Percentiles rank a stretch among this genome's conserved stretches.
Evolutionary conservation across 2,888 invertebrate genomes (phyloP).

Genomic region (Drosophila limbata): DNA sequence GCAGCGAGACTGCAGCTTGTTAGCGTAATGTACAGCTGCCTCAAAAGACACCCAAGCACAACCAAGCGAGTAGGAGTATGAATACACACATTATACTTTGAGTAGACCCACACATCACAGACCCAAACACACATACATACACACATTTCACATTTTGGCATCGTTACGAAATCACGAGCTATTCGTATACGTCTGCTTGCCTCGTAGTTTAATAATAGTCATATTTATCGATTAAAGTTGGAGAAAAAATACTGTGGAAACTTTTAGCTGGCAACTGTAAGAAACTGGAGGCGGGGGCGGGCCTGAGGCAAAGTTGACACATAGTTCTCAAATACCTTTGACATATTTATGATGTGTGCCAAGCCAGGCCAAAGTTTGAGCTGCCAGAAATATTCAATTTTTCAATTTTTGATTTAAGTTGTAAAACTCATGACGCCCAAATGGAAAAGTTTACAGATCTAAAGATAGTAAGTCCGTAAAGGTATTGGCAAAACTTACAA

Average conservation of each 20-base stretch:
- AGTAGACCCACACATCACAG: slow-evolving; percentile 4
- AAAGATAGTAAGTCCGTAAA: not conserved
- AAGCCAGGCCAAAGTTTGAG: slow-evolving; percentile 43
- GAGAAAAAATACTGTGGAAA: slow-evolving; percentile 5
- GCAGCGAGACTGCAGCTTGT: slow-evolving; percentile 54
- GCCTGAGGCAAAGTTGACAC: slow-evolving; percentile 60
- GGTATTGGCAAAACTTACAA: slow-evolving; percentile 11
- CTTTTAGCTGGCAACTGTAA: slow-evolving; percentile 4
- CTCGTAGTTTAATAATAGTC: slow-evolving; percentile 49
- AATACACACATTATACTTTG: slow-evolving; percentile 14
- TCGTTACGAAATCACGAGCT: slow-evolving; percentile 50
- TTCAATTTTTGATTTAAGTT: slow-evolving; percentile 48
- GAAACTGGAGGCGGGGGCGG: not conserved
- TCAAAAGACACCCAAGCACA: slow-evolving; percentile 9
- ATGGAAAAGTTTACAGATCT: slow-evolving; percentile 26
- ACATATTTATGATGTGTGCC: slow-evolving; percentile 65
- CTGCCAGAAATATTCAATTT: slow-evolving; percentile 30
- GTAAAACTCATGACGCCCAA: slow-evolving; percentile 23
- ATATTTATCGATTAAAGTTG: slow-evolving; percentile 72
- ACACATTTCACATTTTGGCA: slow-evolving; percentile 57
- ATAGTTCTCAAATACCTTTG: slow-evolving; percentile 65
- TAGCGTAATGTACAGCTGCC: slow-evolving; percentile 46
- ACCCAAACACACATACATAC: not conserved
- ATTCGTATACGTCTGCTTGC: not conserved
- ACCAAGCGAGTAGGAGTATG: slow-evolving; percentile 2